Conservation (phyloP, 2,888 invertebrate genomes). For the Archaeoteleia sp. region DNA sequence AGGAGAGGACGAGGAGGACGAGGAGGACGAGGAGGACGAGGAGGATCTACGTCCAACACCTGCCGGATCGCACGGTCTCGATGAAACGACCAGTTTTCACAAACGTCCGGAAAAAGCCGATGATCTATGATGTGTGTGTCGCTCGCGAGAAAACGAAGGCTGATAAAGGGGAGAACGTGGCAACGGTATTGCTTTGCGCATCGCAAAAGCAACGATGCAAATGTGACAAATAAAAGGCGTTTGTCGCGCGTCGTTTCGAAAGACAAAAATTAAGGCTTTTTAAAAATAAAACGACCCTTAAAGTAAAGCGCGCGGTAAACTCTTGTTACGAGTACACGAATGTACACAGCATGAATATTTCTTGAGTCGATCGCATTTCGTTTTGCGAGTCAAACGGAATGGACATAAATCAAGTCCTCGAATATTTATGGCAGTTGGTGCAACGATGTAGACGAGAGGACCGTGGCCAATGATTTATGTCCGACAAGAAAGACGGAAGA, state of each 20-base stretch:
- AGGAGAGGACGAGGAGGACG: no score
- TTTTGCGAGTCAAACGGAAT: constrained; percentile 49
- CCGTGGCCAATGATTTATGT: constrained; percentile 52
- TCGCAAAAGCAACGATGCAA: constrained; percentile 4
- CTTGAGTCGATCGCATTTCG: background rate
- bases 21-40: constrained; percentile 3
- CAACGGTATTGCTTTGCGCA: background rate
- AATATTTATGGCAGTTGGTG: constrained; percentile 56
- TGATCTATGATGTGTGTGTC: constrained; percentile 53
- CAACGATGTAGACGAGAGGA: constrained; percentile 13
- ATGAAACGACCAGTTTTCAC: constrained; percentile 50
- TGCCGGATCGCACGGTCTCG: constrained; percentile 54
- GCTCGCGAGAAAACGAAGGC: constrained; percentile 9
- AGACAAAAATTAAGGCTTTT: no score
- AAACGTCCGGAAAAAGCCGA: constrained; percentile 26
- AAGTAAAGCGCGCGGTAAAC: no score
- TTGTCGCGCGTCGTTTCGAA: no score
- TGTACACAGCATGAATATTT: no score
- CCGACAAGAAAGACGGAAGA: constrained; percentile 34
- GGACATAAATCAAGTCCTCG: constrained; percentile 42
- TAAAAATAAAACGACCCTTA: no score
- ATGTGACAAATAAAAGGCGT: constrained; percentile 10
- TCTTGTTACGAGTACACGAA: no score
- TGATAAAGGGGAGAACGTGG: constrained; percentile 23
- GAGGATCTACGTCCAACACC: constrained; percentile 43